Evolutionary conservation across 2,113 vertebrate species (phyloP), one percentile per base, ranked within the genome.

Genomic region (Micronycteris hirsuta): DNA sequence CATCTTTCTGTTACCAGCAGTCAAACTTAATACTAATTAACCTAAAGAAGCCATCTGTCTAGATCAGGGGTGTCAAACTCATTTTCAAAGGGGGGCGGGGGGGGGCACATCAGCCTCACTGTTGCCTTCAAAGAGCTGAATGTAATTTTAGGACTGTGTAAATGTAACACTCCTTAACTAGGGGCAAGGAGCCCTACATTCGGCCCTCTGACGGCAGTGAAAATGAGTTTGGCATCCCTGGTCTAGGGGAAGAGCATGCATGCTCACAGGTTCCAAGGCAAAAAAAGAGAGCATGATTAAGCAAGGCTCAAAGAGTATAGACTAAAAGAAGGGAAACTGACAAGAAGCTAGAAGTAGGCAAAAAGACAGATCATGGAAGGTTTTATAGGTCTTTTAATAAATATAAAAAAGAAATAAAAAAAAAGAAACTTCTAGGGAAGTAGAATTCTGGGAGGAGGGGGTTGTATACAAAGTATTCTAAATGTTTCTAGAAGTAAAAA

Each of bases 21-120:
- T 28, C 87, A 91, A 63, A 89, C 3, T 52, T 86, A 94, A 73
- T 58, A 94, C 31, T 84, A 85, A 93, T n/a, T 83, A 93, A 83
- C 74, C 82, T 73, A 95, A 88, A 12, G 56, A 16, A 95, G 43
- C 38, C 54, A 91, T 63, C 38, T 65, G 76, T 45, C 38, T 22
- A 78, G 12, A 7, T 19, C 20, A 56, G 20, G 8, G 22, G 20
- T 56, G 54, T 56, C 54, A 22, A 56, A 56, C 20, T 56, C 54
- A 56, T 56, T 56, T 56, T 56, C 54, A 56, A 7, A 0, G 8
- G 54, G 54, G 43, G 43, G 8, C 2, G 8, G 54, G 54, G 43
- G 43, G 8, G 20, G 54, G 14, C 54, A 56, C 54, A 56, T 24
- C 54, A 56, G 20, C 54, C 20, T 24, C 2, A 8, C 3, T 4